Evolutionary conservation across 1,140 invertebrate species (phyloP).

Genomic region (Tetramorium parvispinum): DNA sequence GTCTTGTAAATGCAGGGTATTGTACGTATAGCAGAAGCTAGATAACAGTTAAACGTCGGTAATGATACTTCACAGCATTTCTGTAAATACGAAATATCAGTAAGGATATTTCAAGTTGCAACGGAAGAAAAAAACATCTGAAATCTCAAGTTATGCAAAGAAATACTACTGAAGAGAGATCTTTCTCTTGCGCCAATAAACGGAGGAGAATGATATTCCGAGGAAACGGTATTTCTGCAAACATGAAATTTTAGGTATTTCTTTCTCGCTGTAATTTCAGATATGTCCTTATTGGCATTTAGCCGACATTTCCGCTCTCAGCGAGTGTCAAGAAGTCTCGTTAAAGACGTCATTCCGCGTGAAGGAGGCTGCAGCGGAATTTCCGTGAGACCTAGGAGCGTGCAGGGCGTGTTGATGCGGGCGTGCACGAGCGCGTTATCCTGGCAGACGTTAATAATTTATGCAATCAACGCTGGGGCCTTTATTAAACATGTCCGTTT

Average conservation of each 20-base stretch:
- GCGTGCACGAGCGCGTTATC: neutral
- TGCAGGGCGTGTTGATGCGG: conserved; percentile 17
- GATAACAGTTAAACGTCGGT: neutral
- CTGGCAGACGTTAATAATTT: conserved; percentile 68
- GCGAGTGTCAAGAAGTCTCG: conserved; percentile 7
- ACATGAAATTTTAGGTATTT: neutral
- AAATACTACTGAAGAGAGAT: neutral
- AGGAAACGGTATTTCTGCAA: conserved; percentile 3
- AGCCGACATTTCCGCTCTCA: neutral
- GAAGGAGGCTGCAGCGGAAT: neutral
- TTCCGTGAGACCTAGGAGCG: neutral
- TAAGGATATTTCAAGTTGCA: neutral
- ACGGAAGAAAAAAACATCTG: neutral
- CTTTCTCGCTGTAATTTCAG: neutral
- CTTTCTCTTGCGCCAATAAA: neutral
- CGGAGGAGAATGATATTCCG: neutral
- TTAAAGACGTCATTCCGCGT: neutral
- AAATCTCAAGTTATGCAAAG: neutral
- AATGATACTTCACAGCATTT: neutral
- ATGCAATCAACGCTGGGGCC: conserved; percentile 65
- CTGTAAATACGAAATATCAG: neutral
- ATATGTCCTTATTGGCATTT: conserved; percentile 6
- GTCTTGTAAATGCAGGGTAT: neutral
- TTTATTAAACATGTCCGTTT: conserved; percentile 64
- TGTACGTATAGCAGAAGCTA: neutral